Base-by-base conservation (phyloP, 2,797 vertebrate genomes). In the Notolepis coatsorum region DNA sequence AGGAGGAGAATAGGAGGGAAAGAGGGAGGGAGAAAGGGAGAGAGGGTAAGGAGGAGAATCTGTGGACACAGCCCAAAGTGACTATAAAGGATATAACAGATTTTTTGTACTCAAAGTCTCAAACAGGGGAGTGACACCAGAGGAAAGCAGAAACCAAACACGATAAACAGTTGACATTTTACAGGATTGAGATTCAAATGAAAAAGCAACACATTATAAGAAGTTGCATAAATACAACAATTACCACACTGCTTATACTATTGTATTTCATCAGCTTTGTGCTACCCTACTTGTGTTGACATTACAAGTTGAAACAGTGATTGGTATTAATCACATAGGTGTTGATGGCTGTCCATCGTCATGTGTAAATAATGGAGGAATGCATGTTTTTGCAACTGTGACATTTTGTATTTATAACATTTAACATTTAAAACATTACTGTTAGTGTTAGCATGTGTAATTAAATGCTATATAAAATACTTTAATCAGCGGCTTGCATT, bases 31-130 rank as follows among this genome's bases (percentile, higher is more conserved):
- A 37, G 31, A 49, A 42, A 12, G 7, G 39, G 53, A 66, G 31
- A 6, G 48, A 41, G 30, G 47, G 42, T 4, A 54, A 79, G 33
- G 58, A 61, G 7, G 70, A 61, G n/a, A 15, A 12, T 9, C 31
- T 68, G 31, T 74, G 66, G 65, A 48, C 35, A 9, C 73, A 80
- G 63, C 85, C 85, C 21, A 79, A 46, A 41, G 81, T 87, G 46
- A 87, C 85, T 8, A 7, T 79, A 10, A 62, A 80, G 24, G 78
- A 87, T 12, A 77, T 87, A 15, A 63, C 68, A 3, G 81, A 77
- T 31, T 85, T 87, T 42, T 85, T 81, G 85, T 58, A 67, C 0
- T 27, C 55, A 2, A 80, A 77, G 55, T 65, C 0, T 27, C 55
- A 2, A 80, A 77, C 4, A 37, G 72, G 3, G 70, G 57, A 41